These are phyloP conservation scores for Mormyrops boulengeri DNA, from an alignment of 2,797 vertebrate genomes.

Conservation along the genomic window DNA sequence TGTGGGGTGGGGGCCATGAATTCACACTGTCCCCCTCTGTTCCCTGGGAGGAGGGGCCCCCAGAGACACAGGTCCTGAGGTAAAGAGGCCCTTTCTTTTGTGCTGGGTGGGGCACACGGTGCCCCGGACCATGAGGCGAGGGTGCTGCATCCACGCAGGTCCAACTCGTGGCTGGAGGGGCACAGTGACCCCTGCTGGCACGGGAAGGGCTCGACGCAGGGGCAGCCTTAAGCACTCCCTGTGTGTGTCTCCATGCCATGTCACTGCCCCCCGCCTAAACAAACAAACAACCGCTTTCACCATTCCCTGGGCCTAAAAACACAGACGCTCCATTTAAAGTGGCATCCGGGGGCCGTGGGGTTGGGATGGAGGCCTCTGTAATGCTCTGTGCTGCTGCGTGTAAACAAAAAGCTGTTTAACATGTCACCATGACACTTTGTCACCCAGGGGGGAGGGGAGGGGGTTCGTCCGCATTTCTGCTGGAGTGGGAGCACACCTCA, in stretches of 20 bases:
- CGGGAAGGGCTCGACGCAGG: neutral
- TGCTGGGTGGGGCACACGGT: neutral
- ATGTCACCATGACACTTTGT: constrained; percentile 21
- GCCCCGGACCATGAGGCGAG: neutral
- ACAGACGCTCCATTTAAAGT: constrained; percentile 50
- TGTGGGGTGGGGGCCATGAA: neutral
- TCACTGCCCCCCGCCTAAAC: constrained; percentile 57
- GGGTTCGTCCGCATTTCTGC: neutral
- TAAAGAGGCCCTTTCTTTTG: neutral
- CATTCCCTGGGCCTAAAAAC: constrained; percentile 47
- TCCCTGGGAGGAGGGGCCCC: neutral
- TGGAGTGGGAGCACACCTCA: neutral
- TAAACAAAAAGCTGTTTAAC: constrained; percentile 32
- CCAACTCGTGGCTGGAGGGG: neutral
- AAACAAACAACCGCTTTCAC: constrained; percentile 43
- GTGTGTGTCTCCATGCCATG: constrained; percentile 51
- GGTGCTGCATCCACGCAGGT: constrained; percentile 3
- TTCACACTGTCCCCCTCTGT: constrained; percentile 26
- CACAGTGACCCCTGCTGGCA: constrained; percentile 25
- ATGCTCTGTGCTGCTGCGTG: constrained; percentile 27
- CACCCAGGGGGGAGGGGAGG: neutral
- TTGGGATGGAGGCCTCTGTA: constrained; percentile 33
- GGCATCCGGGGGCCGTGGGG: neutral
- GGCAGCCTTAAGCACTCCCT: constrained; percentile 39
- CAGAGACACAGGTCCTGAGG: neutral